Evolutionary conservation across 2,797 vertebrate species (phyloP).

Genomic region (Ceyx erithaca): DNA sequence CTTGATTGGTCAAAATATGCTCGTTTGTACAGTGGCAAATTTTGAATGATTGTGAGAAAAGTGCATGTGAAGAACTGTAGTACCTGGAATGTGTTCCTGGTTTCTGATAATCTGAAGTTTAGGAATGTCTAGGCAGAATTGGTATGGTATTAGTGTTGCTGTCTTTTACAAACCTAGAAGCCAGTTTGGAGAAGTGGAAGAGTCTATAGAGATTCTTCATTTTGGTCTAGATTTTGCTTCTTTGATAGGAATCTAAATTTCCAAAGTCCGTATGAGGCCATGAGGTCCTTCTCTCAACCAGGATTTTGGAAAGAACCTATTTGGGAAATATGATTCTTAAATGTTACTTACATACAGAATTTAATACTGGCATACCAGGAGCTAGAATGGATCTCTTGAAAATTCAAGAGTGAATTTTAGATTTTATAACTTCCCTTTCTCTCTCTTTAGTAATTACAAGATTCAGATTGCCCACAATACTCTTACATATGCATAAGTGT

Average conservation of each 20-base stretch:
- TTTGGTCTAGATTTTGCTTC: not conserved
- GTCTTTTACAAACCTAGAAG: not conserved
- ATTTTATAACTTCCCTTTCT: not conserved
- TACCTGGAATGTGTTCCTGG: not conserved
- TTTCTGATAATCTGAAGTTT: not conserved
- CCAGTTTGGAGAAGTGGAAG: not conserved
- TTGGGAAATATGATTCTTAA: not conserved
- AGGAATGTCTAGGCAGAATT: not conserved
- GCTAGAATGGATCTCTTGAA: not conserved
- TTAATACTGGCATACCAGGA: not conserved
- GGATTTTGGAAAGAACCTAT: not conserved
- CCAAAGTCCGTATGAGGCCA: not conserved
- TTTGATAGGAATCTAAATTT: not conserved
- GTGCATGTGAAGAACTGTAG: rapidly evolving
- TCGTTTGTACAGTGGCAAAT: not conserved
- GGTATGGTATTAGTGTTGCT: not conserved
- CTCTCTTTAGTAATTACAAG: not conserved
- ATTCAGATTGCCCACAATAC: not conserved
- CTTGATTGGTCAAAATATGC: not conserved
- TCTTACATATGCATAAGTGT: not conserved
- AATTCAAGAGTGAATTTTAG: not conserved
- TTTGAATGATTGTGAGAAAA: not conserved
- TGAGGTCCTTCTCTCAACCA: not conserved
- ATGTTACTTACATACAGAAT: not conserved
- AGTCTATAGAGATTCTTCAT: not conserved